Evolutionary conservation across 2,797 vertebrate genomes (phyloP), one percentile per base, ranked within the genome.

Genomic region (Bradypodion pumilum): DNA sequence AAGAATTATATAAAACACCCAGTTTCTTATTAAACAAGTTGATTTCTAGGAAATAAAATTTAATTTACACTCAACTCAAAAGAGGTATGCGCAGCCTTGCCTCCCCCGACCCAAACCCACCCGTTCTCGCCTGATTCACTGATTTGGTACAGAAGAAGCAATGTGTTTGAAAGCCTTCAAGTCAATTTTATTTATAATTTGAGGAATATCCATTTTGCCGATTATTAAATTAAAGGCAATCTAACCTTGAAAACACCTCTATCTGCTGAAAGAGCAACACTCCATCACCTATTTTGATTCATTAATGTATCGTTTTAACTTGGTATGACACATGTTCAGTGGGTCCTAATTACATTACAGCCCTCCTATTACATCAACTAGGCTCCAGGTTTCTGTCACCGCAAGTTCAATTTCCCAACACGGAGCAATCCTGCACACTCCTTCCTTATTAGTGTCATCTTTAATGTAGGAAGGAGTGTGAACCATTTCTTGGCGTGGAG

Each of bases 401-500:
- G 92, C 93, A 92, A 94, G 94, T 95, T 95, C 95, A 95, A 96
- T 96, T 96, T 96, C 95, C 84, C 94, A 94, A 91, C 94, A 91
- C 88, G 93, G 95, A 95, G 95, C 95, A 94, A 95, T 96, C 94
- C 96, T 94, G 93, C 90, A 94, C 95, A 94, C 95, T 96, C 95
- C 95, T 96, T 95, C 94, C 95, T 96, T 96, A 97, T 97, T 97
- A 97, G 95, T 97, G 97, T 97, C 96, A 96, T 96, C 95, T 96
- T 96, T 95, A 97, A 96, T 97, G 96, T 96, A 96, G 95, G 96
- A 95, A 94, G 94, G 92, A 97, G 96, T 93, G 94, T 95, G 94
- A 96, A 95, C 95, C 95, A 96, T 95, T 95, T 94, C 95, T 97
- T 96, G 96, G 95, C 96, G 96, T 95, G 95, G 95, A 95, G 95